These are phyloP conservation scores for Myotis daubentonii DNA, from an alignment of 2,797 vertebrate species.

Conservation along the genomic window DNA sequence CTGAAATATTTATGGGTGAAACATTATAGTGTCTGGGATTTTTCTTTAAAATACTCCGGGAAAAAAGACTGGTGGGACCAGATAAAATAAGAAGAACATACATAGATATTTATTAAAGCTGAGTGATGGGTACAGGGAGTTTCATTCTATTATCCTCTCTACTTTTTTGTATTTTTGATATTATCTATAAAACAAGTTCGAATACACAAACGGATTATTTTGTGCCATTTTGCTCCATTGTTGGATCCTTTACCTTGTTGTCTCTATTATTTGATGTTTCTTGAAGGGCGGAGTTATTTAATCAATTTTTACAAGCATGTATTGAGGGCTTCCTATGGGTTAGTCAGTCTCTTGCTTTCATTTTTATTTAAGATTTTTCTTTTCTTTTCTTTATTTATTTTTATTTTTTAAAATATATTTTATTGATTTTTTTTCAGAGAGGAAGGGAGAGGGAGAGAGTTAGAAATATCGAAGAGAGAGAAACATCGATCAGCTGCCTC, in stretches of 20 bases:
- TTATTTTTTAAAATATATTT: too few species aligned
- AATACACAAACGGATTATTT: not conserved
- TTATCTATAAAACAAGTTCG: not conserved
- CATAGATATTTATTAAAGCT: not conserved
- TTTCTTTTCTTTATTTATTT: too few species aligned
- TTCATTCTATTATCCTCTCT: not conserved
- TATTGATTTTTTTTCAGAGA: too few species aligned
- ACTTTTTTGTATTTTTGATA: conserved; percentile 17
- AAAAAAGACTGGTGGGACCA: not conserved
- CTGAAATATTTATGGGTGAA: conserved; percentile 36
- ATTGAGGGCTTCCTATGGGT: not conserved
- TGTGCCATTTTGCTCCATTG: not conserved
- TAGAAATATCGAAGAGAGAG: too few species aligned
- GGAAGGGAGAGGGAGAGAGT: too few species aligned
- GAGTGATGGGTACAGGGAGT: not conserved
- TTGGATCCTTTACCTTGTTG: not conserved
- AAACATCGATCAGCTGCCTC: too few species aligned
- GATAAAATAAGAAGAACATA: not conserved
- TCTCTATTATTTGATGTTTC: not conserved
- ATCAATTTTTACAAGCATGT: not conserved
- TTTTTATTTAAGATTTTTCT: too few species aligned
- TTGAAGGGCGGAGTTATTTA: not conserved
- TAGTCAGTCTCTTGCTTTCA: not conserved
- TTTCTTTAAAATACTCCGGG: conserved; percentile 16
- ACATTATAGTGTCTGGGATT: not conserved